phyloP scores from a whole-genome alignment of 35 echinoderm and acorn worm species.

The Heliocidaris tuberculata region DNA sequence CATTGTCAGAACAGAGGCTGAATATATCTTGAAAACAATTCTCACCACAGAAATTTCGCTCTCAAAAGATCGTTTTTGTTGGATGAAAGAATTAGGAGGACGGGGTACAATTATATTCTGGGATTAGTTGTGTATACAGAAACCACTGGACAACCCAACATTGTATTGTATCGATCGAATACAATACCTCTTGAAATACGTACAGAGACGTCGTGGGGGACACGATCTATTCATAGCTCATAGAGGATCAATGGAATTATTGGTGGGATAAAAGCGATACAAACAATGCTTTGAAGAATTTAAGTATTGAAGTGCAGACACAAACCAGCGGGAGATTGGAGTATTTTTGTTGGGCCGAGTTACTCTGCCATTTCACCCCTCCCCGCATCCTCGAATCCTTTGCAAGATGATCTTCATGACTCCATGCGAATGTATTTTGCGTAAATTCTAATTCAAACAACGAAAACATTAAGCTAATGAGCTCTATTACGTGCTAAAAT shows the following conservation, averaged over 20 bases:
- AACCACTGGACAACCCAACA: not conserved
- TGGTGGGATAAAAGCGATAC: not conserved
- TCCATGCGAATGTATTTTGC: not conserved
- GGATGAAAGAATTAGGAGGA: not conserved
- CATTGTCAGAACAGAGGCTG: not conserved
- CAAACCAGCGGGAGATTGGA: not conserved
- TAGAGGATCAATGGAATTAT: not conserved
- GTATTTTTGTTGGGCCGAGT: not conserved
- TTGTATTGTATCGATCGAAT: not conserved
- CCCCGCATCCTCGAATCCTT: no score
- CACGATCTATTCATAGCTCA: not conserved
- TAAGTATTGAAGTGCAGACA: not conserved
- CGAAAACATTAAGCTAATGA: not conserved
- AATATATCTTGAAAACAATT: not conserved
- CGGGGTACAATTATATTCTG: not conserved
- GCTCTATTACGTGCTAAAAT: not conserved
- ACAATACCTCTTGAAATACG: not conserved
- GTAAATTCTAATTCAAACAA: not conserved
- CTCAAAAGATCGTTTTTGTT: not conserved
- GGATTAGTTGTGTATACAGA: not conserved
- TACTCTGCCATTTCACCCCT: no score
- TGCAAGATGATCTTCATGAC: not conserved
- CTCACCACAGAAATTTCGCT: not conserved
- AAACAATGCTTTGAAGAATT: not conserved
- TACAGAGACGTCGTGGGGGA: not conserved